Evolutionary conservation across 2,797 vertebrate genomes (phyloP).

Genomic region (Sebastolobus alascanus): DNA sequence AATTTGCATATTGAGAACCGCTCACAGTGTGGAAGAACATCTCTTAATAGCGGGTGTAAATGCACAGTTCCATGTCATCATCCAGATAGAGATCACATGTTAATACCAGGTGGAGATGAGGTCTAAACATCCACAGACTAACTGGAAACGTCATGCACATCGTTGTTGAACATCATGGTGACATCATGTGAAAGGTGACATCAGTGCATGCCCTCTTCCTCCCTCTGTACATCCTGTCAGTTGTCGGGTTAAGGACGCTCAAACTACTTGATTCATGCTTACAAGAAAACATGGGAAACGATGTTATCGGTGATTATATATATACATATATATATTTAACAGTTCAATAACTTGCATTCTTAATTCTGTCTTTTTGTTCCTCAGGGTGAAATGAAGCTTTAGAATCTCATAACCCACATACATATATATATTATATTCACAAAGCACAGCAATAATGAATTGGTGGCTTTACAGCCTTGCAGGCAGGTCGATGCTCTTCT

Average conservation of each 20-base stretch:
- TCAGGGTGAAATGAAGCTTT: conserved; percentile 84
- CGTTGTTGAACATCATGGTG: neutral
- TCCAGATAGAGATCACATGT: neutral
- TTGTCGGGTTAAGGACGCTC: conserved; percentile 23
- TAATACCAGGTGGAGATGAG: neutral
- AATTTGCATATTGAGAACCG: neutral
- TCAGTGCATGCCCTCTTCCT: conserved; percentile 23
- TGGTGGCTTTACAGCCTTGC: conserved; percentile 57
- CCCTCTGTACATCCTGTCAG: conserved; percentile 26
- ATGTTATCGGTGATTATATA: conserved; percentile 42
- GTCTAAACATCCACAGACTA: neutral
- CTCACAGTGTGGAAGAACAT: neutral
- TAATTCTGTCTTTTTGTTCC: conserved; percentile 74
- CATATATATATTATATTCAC: conserved; percentile 33
- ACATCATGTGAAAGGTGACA: neutral
- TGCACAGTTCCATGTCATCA: neutral
- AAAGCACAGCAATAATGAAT: conserved; percentile 83
- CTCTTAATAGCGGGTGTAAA: no score
- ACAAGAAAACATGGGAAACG: conserved; percentile 19
- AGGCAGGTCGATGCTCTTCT: conserved; percentile 38
- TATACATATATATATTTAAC: conserved; percentile 54
- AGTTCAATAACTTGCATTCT: conserved; percentile 44
- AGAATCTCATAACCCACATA: conserved; percentile 60
- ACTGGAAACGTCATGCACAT: neutral
- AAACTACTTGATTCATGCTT: conserved; percentile 32